Evolutionary conservation across 2,888 invertebrate genomes (phyloP).

Genomic region (Pristionchus japonicus): DNA sequence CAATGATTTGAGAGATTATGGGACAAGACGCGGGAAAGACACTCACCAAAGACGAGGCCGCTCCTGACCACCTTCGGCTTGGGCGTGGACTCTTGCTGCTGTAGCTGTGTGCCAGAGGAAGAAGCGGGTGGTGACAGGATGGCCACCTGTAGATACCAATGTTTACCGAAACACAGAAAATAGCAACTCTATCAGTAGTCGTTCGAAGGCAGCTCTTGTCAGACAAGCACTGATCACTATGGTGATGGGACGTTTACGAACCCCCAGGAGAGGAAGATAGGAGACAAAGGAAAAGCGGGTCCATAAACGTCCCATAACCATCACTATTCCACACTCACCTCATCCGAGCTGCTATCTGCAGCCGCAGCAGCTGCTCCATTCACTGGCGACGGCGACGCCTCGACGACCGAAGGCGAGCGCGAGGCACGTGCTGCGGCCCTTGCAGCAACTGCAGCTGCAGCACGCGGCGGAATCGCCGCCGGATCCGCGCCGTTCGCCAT

Average conservation of each 20-base stretch:
- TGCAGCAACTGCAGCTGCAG: not conserved
- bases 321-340: no score
- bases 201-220: no score
- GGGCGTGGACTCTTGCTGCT: not conserved
- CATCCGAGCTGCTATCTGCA: not conserved
- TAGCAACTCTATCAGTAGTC: no score
- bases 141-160: no score
- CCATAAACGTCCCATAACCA: no score
- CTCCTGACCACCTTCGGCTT: not conserved
- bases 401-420: not conserved
- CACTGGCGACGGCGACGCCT: no score
- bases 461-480: not conserved
- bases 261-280: no score
- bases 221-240: no score
- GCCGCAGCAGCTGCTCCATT: not conserved
- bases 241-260: no score
- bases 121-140: not conserved
- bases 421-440: not conserved
- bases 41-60: not conserved
- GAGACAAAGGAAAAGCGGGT: no score
- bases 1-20: not conserved
- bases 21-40: no score
- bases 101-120: not conserved
- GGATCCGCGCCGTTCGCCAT: not conserved
- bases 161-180: no score